Conservation (phyloP, 2,888 invertebrate species). For the Latheticus oryzae region DNA sequence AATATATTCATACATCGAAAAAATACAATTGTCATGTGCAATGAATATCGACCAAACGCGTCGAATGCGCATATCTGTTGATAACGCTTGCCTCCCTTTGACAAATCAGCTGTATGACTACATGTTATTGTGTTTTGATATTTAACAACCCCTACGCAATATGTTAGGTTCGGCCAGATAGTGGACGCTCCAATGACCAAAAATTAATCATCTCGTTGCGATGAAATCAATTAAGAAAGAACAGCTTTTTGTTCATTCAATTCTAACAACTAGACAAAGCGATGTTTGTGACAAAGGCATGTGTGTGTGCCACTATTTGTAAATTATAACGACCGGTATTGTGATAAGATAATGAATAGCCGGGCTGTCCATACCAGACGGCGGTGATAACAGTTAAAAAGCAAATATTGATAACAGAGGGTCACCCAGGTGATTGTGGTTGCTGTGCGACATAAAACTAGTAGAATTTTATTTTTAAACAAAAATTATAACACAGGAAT, state of each 20-base stretch:
- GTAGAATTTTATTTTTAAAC: too few relatives aligned
- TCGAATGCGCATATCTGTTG: constrained; percentile 42
- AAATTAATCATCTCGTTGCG: constrained; percentile 35
- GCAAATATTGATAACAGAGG: constrained; percentile 57
- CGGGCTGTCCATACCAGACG: constrained; percentile 58
- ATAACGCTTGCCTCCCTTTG: constrained; percentile 38
- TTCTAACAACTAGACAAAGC: constrained; percentile 26
- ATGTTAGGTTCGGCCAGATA: constrained; percentile 58
- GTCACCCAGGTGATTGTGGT: constrained; percentile 52
- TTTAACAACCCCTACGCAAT: constrained; percentile 63
- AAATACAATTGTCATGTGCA: constrained; percentile 62
- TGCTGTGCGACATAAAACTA: too few relatives aligned
- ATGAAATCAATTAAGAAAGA: constrained; percentile 41
- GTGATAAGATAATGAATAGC: constrained; percentile 59
- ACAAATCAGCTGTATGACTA: constrained; percentile 49
- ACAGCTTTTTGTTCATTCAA: constrained; percentile 13
- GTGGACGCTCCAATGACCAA: constrained; percentile 45
- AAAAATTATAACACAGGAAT: too few relatives aligned
- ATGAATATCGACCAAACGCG: constrained; percentile 52
- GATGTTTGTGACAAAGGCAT: constrained; percentile 37
- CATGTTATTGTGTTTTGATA: constrained; percentile 62
- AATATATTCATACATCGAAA: constrained; percentile 59
- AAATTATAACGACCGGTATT: constrained; percentile 51
- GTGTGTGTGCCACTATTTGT: constrained; percentile 33
- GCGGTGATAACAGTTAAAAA: constrained; percentile 56